Evolutionary conservation across 2,888 invertebrate species (phyloP).

Genomic region (Pristionchus arcanus): DNA sequence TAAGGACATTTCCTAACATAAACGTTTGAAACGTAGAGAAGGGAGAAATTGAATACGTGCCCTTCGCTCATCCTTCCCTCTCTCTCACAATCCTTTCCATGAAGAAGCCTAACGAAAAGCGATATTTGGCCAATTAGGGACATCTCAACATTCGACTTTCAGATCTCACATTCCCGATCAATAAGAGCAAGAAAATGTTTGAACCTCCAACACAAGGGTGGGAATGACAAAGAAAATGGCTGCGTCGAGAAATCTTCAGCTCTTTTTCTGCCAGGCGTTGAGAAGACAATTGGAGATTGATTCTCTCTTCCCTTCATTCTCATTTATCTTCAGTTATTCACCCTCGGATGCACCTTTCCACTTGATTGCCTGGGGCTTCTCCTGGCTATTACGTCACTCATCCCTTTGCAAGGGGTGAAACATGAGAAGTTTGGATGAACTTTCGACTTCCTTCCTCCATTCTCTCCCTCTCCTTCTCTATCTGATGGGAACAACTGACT

Average conservation of each 20-base stretch:
- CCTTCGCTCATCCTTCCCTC: background rate
- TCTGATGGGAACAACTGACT: slow-evolving; percentile 5
- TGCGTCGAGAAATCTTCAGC: background rate
- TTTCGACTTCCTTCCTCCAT: background rate
- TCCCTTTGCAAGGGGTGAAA: background rate
- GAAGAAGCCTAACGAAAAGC: background rate
- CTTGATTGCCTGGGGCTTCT: background rate
- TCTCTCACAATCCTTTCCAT: background rate
- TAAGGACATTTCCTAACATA: background rate
- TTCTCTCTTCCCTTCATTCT: background rate
- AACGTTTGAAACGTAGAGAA: background rate
- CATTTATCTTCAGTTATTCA: background rate
- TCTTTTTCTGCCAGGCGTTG: background rate
- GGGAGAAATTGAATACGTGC: background rate
- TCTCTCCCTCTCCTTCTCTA: background rate
- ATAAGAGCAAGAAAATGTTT: background rate
- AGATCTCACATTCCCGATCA: background rate
- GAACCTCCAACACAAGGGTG: background rate
- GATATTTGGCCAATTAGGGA: background rate
- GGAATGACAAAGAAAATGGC: background rate
- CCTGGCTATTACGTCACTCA: background rate
- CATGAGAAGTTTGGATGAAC: background rate
- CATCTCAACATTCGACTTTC: background rate
- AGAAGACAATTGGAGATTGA: slow-evolving; percentile 1
- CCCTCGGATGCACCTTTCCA: background rate